A percentile compares a stretch with the other conserved stretches of the same genome.
Evolutionary conservation across 2,113 vertebrate species (phyloP).

Genomic region (Polypterus bichir): DNA sequence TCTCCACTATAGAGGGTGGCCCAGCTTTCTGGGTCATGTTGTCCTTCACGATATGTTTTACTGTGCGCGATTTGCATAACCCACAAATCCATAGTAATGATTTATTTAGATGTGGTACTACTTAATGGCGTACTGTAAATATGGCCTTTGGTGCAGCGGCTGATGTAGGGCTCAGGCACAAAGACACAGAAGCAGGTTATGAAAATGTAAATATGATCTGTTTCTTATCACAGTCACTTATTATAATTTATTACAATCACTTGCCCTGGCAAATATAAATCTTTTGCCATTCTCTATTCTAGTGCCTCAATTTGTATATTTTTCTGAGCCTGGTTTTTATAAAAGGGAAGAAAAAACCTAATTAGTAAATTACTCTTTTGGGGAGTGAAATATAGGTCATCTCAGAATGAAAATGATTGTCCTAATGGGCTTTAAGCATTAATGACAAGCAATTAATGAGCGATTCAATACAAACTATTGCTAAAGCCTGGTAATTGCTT

Average conservation of each 20-base stretch:
- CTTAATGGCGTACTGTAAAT: too few species aligned
- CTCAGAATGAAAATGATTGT: background rate
- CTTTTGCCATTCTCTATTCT: background rate
- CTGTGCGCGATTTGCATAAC: too few species aligned
- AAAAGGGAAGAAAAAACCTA: background rate
- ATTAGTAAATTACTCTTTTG: background rate
- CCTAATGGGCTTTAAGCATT: background rate
- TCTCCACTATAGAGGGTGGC: too few species aligned
- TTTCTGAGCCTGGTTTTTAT: background rate
- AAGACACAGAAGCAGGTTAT: too few species aligned
- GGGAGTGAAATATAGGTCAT: background rate
- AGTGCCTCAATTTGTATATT: background rate
- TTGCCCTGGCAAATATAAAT: too few species aligned
- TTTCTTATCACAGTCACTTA: background rate
- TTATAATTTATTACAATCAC: background rate
- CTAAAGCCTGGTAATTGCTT: background rate
- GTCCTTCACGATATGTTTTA: too few species aligned
- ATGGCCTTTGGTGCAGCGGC: too few species aligned
- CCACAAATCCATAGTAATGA: too few species aligned
- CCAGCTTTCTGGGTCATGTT: too few species aligned
- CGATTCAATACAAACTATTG: background rate
- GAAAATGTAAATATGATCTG: background rate
- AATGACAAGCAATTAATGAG: conserved; percentile 2
- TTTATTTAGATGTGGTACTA: too few species aligned
- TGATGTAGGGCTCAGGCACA: too few species aligned